A percentile compares a stretch with the other conserved stretches of the same genome.
Evolutionary conservation across 2,888 invertebrate genomes (phyloP).

Genomic region (Dryococelus australis): DNA sequence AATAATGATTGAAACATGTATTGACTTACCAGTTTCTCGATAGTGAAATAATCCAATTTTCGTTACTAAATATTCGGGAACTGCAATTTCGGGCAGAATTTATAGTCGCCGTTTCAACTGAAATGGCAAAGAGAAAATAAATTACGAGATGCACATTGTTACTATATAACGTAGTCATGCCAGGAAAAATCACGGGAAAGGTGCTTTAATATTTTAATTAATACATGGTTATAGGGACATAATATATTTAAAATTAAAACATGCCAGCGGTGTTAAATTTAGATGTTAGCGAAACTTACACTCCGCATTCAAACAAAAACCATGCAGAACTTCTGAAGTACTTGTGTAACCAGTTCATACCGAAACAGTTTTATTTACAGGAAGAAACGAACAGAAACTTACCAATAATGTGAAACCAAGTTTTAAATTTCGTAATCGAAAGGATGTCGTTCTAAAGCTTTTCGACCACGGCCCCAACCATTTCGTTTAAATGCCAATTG

Average conservation of each 20-base stretch:
- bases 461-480: conserved; percentile 43
- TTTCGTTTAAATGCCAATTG: conserved; percentile 36
- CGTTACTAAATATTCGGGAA: neutral
- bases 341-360: neutral
- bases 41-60: neutral
- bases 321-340: neutral
- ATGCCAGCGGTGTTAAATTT: neutral
- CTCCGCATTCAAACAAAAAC: neutral
- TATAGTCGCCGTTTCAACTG: neutral
- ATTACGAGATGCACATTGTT: too few species aligned
- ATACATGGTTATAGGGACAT: too few species aligned
- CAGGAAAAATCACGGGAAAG: too few species aligned
- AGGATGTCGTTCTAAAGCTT: conserved; percentile 45
- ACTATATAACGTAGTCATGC: too few species aligned
- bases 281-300: neutral
- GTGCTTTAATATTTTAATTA: too few species aligned
- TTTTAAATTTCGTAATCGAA: conserved; percentile 40
- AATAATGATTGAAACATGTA: too few species aligned
- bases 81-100: neutral
- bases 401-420: conserved; percentile 22
- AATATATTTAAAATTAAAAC: too few species aligned
- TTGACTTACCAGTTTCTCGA: neutral
- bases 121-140: neutral
- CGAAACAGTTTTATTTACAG: neutral
- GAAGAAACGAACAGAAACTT: neutral